Percentiles rank a stretch among this genome's conserved stretches.
phyloP scores from a whole-genome alignment of 1,140 invertebrate species.

The Drosophila athabasca region DNA sequence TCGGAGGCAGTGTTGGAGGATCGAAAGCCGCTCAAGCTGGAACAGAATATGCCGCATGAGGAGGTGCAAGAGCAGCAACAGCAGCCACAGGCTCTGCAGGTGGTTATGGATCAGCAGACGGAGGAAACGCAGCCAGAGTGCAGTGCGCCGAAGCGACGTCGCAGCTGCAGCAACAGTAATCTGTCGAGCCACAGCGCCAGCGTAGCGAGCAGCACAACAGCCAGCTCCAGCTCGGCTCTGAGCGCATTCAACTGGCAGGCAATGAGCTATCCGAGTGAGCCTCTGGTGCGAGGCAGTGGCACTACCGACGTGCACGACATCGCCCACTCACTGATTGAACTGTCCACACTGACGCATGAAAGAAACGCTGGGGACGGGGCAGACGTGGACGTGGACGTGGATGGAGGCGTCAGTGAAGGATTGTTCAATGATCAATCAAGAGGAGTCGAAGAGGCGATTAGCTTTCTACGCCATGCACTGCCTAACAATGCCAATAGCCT shows the following conservation, averaged over 20 bases:
- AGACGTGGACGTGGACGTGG: background rate
- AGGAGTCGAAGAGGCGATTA: slow-evolving; percentile 28
- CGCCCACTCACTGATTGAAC: slow-evolving; percentile 51
- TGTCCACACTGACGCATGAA: slow-evolving; percentile 35
- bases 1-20: slow-evolving; percentile 48
- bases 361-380: no score
- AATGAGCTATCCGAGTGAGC: slow-evolving; percentile 19
- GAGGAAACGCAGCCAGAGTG: slow-evolving; percentile 15
- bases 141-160: slow-evolving; percentile 43
- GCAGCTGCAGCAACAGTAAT: slow-evolving; percentile 54
- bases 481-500: slow-evolving; percentile 13
- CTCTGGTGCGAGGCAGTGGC: slow-evolving; percentile 16
- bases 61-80: slow-evolving; percentile 9
- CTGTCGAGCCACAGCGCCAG: slow-evolving; percentile 49
- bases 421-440: slow-evolving; percentile 38
- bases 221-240: slow-evolving; percentile 37
- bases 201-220: slow-evolving; percentile 45
- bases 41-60: slow-evolving; percentile 3
- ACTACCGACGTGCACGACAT: slow-evolving; percentile 40
- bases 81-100: background rate
- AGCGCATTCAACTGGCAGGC: slow-evolving; percentile 35
- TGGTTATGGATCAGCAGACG: no score
- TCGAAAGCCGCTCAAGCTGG: slow-evolving; percentile 41
- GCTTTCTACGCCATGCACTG: slow-evolving; percentile 19
- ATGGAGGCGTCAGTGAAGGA: background rate